A percentile compares a stretch with the other conserved stretches of the same genome.
These are phyloP conservation scores for Eudemis profundana DNA, from an alignment of 2,888 invertebrate species.

Conservation along the genomic window DNA sequence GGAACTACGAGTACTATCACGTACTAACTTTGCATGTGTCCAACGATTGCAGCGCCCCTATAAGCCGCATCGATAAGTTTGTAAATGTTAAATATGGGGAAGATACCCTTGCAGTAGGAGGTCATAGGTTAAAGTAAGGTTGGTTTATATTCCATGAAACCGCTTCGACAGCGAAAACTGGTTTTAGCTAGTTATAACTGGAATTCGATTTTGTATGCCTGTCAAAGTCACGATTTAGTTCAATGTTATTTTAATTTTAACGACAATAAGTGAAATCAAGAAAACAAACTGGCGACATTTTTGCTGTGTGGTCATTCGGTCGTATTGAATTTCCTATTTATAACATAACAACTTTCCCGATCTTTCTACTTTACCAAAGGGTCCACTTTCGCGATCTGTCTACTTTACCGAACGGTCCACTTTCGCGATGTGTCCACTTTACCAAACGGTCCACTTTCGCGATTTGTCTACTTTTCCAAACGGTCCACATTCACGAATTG, in stretches of 20 bases:
- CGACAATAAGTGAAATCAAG: neutral
- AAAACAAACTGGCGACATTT: neutral
- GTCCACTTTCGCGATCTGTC: too few relatives aligned
- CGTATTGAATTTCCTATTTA: neutral
- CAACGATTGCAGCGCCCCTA: neutral
- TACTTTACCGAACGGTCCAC: too few relatives aligned
- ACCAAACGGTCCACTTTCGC: too few relatives aligned
- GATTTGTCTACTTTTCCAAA: neutral
- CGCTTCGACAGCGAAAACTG: constrained; percentile 32
- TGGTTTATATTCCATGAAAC: constrained; percentile 62
- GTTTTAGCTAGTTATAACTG: constrained; percentile 20
- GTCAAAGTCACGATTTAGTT: constrained; percentile 24
- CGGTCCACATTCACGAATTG: neutral
- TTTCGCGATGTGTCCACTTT: too few relatives aligned
- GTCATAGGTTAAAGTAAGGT: constrained; percentile 72
- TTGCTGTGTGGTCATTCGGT: too few relatives aligned
- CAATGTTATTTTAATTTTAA: neutral
- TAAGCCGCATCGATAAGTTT: constrained; percentile 3
- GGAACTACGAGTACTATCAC: neutral
- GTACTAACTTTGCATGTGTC: neutral
- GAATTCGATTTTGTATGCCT: constrained; percentile 26
- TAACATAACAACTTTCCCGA: neutral
- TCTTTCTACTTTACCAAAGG: too few relatives aligned
- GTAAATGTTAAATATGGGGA: constrained; percentile 41
- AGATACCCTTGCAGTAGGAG: constrained; percentile 60